A percentile compares a stretch with the other conserved stretches of the same genome.
phyloP scores from a whole-genome alignment of 2,888 invertebrate genomes.

The Mayetiola destructor region DNA sequence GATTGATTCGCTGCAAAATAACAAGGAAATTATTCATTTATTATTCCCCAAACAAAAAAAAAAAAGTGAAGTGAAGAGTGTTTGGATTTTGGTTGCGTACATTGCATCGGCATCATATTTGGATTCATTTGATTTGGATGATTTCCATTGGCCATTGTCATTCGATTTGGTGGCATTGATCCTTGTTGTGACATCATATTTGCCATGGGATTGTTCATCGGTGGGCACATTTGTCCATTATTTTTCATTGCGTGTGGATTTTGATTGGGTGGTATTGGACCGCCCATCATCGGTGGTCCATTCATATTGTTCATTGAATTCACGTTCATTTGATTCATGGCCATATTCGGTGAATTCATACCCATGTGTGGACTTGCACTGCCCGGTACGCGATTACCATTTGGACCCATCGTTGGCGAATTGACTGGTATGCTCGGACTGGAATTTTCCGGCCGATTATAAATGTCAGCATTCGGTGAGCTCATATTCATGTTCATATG shows the following conservation, averaged over 20 bases:
- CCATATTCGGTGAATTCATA: not conserved
- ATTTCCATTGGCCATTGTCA: slow-evolving; percentile 18
- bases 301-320: slow-evolving; percentile 40
- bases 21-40: not conserved
- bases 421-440: not conserved
- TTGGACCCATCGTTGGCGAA: not conserved
- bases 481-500: slow-evolving; percentile 25
- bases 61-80: not conserved
- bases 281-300: slow-evolving; percentile 50
- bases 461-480: slow-evolving; percentile 26
- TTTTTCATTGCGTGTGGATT: slow-evolving; percentile 28
- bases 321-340: slow-evolving; percentile 22
- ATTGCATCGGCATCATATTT: slow-evolving; percentile 12
- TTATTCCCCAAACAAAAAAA: not conserved
- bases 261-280: slow-evolving; percentile 31
- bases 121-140: slow-evolving; percentile 6
- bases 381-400: slow-evolving; percentile 8
- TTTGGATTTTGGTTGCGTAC: not conserved
- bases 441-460: not conserved
- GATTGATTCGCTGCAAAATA: not conserved
- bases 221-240: slow-evolving; percentile 55
- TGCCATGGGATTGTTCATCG: slow-evolving; percentile 39
- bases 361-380: slow-evolving; percentile 1
- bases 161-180: too few species aligned
- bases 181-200: too few species aligned